A percentile compares a stretch with the other conserved stretches of the same genome.
Conservation (phyloP, 2,888 invertebrate species). For the Amiota communis region DNA sequence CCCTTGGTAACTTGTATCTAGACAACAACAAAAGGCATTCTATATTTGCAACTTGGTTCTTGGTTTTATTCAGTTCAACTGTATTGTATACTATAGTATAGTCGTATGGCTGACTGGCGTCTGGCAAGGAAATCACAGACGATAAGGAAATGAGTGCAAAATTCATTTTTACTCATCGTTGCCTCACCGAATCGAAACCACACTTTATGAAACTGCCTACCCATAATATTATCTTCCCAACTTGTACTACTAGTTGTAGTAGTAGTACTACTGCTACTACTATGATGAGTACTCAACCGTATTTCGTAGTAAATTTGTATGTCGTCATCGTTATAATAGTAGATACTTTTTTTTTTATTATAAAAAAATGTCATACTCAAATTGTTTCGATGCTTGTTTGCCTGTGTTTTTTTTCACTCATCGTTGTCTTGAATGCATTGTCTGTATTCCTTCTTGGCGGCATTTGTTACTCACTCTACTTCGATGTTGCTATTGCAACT, state of each 20-base stretch:
- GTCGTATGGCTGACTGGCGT: constrained; percentile 9
- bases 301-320: constrained; percentile 23
- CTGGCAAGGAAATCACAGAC: constrained; percentile 68
- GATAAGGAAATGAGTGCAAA: constrained; percentile 69
- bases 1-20: constrained; percentile 4
- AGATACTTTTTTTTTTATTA: not conserved
- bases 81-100: not conserved
- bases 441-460: not conserved
- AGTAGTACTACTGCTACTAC: not conserved
- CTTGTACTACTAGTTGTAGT: constrained; percentile 3
- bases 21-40: constrained; percentile 24
- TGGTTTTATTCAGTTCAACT: not conserved
- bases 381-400: not conserved
- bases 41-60: constrained; percentile 15
- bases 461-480: not conserved
- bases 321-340: constrained; percentile 1
- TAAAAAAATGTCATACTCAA: constrained; percentile 24
- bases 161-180: constrained; percentile 56
- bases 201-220: not conserved
- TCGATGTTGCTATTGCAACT: constrained; percentile 19
- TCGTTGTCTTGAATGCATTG: not conserved
- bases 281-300: not conserved
- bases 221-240: not conserved
- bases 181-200: not conserved
- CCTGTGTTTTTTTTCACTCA: not conserved